Evolutionary conservation across 23 tunicate species (phyloP), one percentile per base, ranked within the genome.

Genomic region (Styela plicata): DNA sequence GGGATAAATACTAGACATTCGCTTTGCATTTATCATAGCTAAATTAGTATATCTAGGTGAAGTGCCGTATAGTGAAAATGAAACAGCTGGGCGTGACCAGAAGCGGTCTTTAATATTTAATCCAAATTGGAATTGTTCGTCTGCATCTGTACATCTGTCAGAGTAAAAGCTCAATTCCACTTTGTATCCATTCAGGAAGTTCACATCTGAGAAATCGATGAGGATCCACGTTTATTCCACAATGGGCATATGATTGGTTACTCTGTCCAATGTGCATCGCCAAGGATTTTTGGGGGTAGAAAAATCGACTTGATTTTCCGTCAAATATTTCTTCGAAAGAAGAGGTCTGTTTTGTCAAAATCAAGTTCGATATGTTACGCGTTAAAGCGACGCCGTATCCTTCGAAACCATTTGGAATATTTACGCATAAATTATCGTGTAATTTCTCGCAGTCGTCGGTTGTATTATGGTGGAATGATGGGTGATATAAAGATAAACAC

Each of bases 41-140:
- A 33, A 33, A 22, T 71, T 27, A 5, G 34, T 34, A 30, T 71
- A 71, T 32, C 77, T 27, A 2, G 34, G 34, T 30, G 17, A 16
- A 30, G 32, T 71, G 3, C 77, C 77, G 77, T 71, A 71, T 18
- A 71, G 34, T 5, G 36, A 28, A 36, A 28, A 71, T 36, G 34
- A 33, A 26, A 71, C 35, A 27, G 77, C 77, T 3, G 77, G 77
- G 36, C 77, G 35, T 3, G 35, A 3, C 77, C 77, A 71, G 36
- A 34, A 30, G 5, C 77, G 77, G 20, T 29, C 34, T 17, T 27
- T 32, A 18, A 32, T 3, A 29, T 71, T 27, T 29, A 36, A 16
- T 71, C 37, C 24, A 34, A 27, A 30, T 71, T 28, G 24, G 24
- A 34, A 71, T 30, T 27, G 35, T 26, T 71, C 77, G 34, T n/a